Conservation (phyloP, 1,140 invertebrate species). For the Leptonema lineaticorne region DNA sequence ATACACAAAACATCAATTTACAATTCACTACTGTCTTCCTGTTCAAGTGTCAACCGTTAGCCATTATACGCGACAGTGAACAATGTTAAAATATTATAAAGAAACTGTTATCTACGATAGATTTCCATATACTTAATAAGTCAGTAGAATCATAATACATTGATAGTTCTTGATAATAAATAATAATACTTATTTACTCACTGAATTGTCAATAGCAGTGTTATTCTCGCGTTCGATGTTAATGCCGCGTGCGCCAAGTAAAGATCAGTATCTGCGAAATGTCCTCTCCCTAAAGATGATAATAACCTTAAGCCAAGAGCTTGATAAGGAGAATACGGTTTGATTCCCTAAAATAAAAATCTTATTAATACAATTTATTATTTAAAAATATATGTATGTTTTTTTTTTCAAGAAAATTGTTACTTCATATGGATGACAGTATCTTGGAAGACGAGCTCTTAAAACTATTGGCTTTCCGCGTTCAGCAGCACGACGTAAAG, state of each 20-base stretch:
- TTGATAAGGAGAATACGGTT: conserved; percentile 64
- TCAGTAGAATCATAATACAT: no score
- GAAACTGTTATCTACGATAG: no score
- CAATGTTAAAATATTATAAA: no score
- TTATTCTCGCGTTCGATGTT: conserved; percentile 52
- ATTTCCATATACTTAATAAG: no score
- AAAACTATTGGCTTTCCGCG: conserved; percentile 68
- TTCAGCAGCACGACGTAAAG: conserved; percentile 68
- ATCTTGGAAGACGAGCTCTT: conserved; percentile 68
- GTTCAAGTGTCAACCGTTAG: no score
- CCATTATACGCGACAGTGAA: no score
- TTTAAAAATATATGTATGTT: neutral
- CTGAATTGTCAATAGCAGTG: conserved; percentile 64
- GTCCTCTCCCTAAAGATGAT: conserved; percentile 61
- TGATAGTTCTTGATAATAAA: conserved; percentile 46
- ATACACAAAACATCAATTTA: no score
- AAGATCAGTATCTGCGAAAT: conserved; percentile 66
- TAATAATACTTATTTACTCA: conserved; percentile 51
- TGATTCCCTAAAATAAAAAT: conserved; percentile 59
- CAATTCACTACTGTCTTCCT: no score
- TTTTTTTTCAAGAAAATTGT: neutral
- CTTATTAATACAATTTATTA: neutral
- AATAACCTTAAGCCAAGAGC: conserved; percentile 66
- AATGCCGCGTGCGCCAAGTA: conserved; percentile 74
- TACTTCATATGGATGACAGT: conserved; percentile 67